Evolutionary conservation across 2,797 vertebrate genomes (phyloP), one percentile per base, ranked within the genome.

Genomic region (Rhinella marina): DNA sequence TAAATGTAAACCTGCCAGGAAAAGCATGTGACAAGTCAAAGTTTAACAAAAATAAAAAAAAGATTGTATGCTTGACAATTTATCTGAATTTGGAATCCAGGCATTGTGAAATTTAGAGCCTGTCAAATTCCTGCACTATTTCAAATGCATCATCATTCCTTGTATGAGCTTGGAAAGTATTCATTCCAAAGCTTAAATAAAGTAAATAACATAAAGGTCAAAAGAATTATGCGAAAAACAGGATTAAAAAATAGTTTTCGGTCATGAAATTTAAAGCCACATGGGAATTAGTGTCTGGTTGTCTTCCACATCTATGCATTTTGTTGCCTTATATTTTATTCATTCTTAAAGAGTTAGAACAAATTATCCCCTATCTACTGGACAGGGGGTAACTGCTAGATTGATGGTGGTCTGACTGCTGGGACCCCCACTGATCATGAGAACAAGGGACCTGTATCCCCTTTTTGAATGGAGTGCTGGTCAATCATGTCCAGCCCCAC

Each of bases 201-300:
- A 84, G 41, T 86, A 86, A 86, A 81, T 84, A 89, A 83, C 86
- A 75, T 82, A 80, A 81, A 84, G 77, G 86, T 81, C 61, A 78
- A 86, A 56, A 73, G 27, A 87, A 89, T 84, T 84, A 78, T 73
- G 85, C 64, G 66, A 79, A 82, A 82, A 89, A 86, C 72, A 52
- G 62, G 59, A 80, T 84, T 86, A 56, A 16, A 70, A 80, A 59
- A 84, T 76, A 23, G 48, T 87, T 80, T 82, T 79, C 77, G 64
- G 54, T 25, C 59, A 50, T 54, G 54, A 61, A 68, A 86, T 23
- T 57, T 66, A 62, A 78, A 50, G 68, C 68, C 25, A 72, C 70
- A 12, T 29, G 17, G 23, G 41, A 87, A 75, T 27, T n/a, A 32
- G 56, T 62, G 54, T 81, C 16, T 27, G 84, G 27, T 54, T 86